These are phyloP conservation scores for Bothrops alternatus DNA, from an alignment of 2,797 vertebrate genomes.

Conservation along the genomic window DNA sequence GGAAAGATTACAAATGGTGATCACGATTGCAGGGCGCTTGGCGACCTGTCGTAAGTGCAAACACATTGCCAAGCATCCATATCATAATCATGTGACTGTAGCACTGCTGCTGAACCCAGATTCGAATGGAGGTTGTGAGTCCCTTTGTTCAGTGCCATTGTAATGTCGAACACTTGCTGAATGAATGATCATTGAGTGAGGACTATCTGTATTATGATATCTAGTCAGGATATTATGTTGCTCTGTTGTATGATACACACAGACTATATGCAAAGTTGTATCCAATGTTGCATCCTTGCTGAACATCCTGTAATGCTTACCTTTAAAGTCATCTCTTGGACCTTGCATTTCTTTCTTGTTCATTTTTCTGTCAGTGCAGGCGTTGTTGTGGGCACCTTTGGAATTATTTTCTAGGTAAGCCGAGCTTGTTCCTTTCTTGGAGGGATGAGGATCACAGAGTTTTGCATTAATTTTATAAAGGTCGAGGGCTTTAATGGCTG, in stretches of 20 bases:
- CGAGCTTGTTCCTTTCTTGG: slow-evolving; percentile 96
- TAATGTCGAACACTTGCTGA: background rate
- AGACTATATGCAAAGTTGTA: slow-evolving; percentile 5
- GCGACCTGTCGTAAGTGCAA: background rate
- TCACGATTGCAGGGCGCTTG: background rate
- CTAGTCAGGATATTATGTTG: background rate
- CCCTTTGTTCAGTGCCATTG: background rate
- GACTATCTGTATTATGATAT: background rate
- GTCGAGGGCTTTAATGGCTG: slow-evolving; percentile 96
- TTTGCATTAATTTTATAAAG: slow-evolving; percentile 98
- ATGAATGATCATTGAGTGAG: background rate
- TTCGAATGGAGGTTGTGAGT: background rate
- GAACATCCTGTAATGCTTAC: slow-evolving; percentile 68
- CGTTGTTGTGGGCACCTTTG: slow-evolving; percentile 79
- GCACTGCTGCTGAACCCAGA: background rate
- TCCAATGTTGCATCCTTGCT: background rate
- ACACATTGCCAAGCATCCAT: background rate
- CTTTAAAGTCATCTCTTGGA: slow-evolving; percentile 86
- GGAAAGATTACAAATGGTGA: background rate
- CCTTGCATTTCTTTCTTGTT: slow-evolving; percentile 81
- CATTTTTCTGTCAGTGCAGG: slow-evolving; percentile 84
- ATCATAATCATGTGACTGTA: background rate
- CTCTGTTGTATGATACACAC: background rate
- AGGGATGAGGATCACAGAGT: slow-evolving; percentile 94
- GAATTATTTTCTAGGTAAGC: slow-evolving; percentile 88